A percentile compares a stretch with the other conserved stretches of the same genome.
Evolutionary conservation across 2,888 invertebrate species (phyloP).

Genomic region (Sesamia inferens): DNA sequence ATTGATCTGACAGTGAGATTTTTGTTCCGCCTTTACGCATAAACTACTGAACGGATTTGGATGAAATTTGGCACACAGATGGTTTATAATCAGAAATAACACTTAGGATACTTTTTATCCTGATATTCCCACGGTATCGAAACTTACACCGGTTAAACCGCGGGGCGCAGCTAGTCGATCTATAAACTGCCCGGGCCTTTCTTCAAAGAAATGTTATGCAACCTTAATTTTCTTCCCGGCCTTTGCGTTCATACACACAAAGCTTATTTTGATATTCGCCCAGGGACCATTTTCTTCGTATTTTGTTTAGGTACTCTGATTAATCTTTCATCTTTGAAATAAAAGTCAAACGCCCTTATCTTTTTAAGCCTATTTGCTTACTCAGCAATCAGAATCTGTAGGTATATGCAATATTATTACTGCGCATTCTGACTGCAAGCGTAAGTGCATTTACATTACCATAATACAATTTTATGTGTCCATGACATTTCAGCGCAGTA

Average conservation of each 20-base stretch:
- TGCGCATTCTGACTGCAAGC: constrained; percentile 14
- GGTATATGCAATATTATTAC: background rate
- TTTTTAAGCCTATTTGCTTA: constrained; percentile 7
- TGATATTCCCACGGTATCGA: no score
- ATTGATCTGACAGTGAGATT: no score
- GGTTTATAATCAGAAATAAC: no score
- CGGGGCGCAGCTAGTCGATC: background rate
- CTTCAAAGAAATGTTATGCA: constrained; percentile 9
- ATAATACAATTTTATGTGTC: constrained; percentile 27
- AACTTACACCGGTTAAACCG: no score
- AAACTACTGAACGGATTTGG: no score
- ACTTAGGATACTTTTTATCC: no score
- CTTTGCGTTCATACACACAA: constrained; percentile 18
- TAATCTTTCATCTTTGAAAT: constrained; percentile 14
- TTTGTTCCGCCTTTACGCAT: no score
- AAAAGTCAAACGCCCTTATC: constrained; percentile 1
- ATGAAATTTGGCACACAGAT: no score
- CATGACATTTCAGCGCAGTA: constrained; percentile 35
- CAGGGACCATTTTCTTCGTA: constrained; percentile 2
- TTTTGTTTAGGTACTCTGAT: background rate
- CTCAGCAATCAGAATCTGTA: background rate
- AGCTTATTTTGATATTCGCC: constrained; percentile 2
- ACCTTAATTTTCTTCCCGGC: background rate
- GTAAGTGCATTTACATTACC: constrained; percentile 32
- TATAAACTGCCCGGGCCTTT: constrained; percentile 3